These are phyloP conservation scores for Arctopsyche grandis DNA, from an alignment of 1,140 invertebrate species.

Conservation along the genomic window DNA sequence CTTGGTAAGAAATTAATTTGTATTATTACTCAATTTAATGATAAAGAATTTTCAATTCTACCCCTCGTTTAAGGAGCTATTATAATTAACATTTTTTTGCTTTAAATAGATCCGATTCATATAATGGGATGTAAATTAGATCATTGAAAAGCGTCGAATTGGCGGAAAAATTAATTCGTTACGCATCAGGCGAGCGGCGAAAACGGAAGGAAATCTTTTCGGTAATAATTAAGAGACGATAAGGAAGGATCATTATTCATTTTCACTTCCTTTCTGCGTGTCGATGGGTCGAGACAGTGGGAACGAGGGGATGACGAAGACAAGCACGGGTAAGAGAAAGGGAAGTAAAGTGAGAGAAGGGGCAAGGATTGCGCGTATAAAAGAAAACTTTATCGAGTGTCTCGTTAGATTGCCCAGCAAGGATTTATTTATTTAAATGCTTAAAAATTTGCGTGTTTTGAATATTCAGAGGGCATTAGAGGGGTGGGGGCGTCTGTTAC, in stretches of 20 bases:
- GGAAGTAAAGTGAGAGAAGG: background rate
- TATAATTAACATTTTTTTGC: too few relatives aligned
- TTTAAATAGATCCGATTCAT: too few relatives aligned
- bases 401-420: slow-evolving; percentile 25
- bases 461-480: slow-evolving; percentile 34
- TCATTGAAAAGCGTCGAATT: background rate
- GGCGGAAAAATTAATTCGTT: slow-evolving; percentile 15
- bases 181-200: background rate
- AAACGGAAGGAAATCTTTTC: slow-evolving; percentile 14
- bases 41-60: too few relatives aligned
- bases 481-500: slow-evolving; percentile 16
- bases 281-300: too few relatives aligned
- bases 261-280: slow-evolving; percentile 5
- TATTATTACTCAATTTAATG: too few relatives aligned
- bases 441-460: slow-evolving; percentile 38
- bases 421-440: slow-evolving; percentile 41
- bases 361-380: background rate
- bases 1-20: too few relatives aligned
- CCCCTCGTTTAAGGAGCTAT: too few relatives aligned
- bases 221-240: slow-evolving; percentile 26
- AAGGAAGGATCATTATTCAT: slow-evolving; percentile 33
- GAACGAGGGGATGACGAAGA: too few relatives aligned
- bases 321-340: too few relatives aligned
- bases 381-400: slow-evolving; percentile 36
- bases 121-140: too few relatives aligned